Evolutionary conservation across 2,888 invertebrate genomes (phyloP), one percentile per base, ranked within the genome.

Genomic region (Aleiodes leptofemur): DNA sequence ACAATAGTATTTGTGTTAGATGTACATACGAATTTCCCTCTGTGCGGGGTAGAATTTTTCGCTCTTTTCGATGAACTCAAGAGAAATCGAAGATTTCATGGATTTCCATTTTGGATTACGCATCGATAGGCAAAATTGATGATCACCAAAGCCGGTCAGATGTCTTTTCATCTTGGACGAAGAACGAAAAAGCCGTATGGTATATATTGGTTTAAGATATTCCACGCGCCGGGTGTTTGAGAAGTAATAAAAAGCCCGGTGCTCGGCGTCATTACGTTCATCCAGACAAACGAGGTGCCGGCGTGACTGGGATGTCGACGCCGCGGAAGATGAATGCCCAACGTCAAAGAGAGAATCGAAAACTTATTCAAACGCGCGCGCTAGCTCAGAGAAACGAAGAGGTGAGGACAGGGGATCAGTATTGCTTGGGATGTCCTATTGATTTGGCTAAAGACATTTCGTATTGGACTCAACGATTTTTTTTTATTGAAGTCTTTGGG

Each of bases 291-390:
- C 79, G 82, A 82, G 82, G 77, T 78, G 78, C 78, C 81, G 80
- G 79, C 82, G 82, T 82, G 82, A 82, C 82, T 81, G 79, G 82
- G 82, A 79, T 82, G 81, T 82, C 82, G 82, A 82, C 82, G 79
- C 78, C 78, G 69, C 70, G 76, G 76, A 82, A 82, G 82, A 82
- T 82, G 80, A 80, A 82, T 82, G 82, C 79, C 79, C 81, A 71
- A 82, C 82, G 82, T 82, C 82, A 82, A 79, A 81, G 82, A 82
- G 80, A 82, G 82, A 82, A 82, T 82, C 82, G 82, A 81, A 82
- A 82, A 82, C 81, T 82, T 82, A 82, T 82, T 82, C 81, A 82
- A 81, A 82, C 80, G 74, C 76, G 11, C 76, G 11, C 16, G 61
- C n/a, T n/a, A 43, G 53, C 14, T 53, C 53, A 16, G 55, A 55